A percentile compares a stretch with the other conserved stretches of the same genome.
Evolutionary conservation across 2,113 vertebrate species (phyloP).

Genomic region (Smithornis capensis): DNA sequence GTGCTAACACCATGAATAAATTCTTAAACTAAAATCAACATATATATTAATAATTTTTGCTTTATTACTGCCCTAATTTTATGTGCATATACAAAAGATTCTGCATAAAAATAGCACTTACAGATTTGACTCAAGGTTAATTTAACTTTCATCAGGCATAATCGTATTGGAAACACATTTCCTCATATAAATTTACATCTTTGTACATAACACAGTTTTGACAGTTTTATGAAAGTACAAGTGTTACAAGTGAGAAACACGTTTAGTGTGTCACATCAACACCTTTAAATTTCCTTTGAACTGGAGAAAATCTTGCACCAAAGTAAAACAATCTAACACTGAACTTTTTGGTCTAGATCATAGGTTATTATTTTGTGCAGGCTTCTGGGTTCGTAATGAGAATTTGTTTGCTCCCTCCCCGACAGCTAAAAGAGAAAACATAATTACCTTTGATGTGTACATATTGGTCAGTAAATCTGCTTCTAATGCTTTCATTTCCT

Average conservation of each 20-base stretch:
- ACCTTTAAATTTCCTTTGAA: slow-evolving; percentile 46
- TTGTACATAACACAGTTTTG: background rate
- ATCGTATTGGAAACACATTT: slow-evolving; percentile 25
- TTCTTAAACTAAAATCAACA: background rate
- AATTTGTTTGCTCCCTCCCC: slow-evolving; percentile 28
- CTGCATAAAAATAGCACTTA: background rate
- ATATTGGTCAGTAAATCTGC: slow-evolving; percentile 89
- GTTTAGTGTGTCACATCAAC: slow-evolving; percentile 37
- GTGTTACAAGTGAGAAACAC: background rate
- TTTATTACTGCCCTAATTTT: background rate
- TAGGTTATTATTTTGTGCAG: slow-evolving; percentile 36
- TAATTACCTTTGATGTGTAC: slow-evolving; percentile 87
- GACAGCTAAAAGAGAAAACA: slow-evolving; percentile 40
- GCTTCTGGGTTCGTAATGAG: slow-evolving; percentile 30
- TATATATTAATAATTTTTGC: background rate
- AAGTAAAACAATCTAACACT: slow-evolving; percentile 2
- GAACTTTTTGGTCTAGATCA: slow-evolving; percentile 16
- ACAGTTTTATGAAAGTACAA: slow-evolving; percentile 52
- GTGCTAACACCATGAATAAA: background rate
- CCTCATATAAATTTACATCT: slow-evolving; percentile 2
- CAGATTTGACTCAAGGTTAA: slow-evolving; percentile 23
- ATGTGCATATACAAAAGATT: background rate
- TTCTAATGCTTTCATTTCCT: slow-evolving; percentile 85
- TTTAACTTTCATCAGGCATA: slow-evolving; percentile 35
- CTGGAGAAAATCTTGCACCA: background rate